Conservation (phyloP, 2,797 vertebrate species). For the Melanitta fusca region DNA sequence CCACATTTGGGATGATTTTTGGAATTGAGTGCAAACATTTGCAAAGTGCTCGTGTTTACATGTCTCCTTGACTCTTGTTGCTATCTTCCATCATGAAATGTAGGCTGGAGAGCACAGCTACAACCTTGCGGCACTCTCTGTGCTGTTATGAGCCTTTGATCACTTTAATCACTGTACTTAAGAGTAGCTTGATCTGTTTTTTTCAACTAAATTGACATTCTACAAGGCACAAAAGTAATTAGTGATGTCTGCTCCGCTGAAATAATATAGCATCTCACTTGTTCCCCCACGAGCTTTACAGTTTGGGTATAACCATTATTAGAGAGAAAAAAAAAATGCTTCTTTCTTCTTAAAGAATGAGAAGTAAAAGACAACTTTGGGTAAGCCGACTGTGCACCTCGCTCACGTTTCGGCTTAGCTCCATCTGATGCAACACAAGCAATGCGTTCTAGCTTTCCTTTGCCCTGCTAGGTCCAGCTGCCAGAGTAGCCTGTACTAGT, state of each 20-base stretch:
- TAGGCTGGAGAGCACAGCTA: background rate
- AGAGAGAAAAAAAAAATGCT: slow-evolving; percentile 38
- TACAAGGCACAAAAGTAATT: slow-evolving; percentile 36
- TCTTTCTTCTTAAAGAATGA: slow-evolving; percentile 26
- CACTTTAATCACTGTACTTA: slow-evolving; percentile 53
- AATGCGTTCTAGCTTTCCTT: slow-evolving; percentile 37
- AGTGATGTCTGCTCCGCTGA: background rate
- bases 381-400: slow-evolving; percentile 35
- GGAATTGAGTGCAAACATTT: background rate
- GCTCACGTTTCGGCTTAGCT: slow-evolving; percentile 11
- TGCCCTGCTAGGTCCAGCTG: background rate
- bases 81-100: background rate
- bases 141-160: slow-evolving; percentile 43
- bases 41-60: background rate
- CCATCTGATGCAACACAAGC: background rate
- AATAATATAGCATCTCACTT: slow-evolving; percentile 38
- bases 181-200: slow-evolving; percentile 38
- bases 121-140: background rate
- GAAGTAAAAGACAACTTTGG: slow-evolving; percentile 50
- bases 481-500: background rate
- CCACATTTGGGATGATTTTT: background rate
- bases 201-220: slow-evolving; percentile 49
- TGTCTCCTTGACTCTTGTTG: background rate
- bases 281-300: slow-evolving; percentile 55
- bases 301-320: slow-evolving; percentile 6